Percentiles rank a stretch among this genome's conserved stretches.
These are phyloP conservation scores for Falco berigora DNA, from an alignment of 2,797 vertebrate genomes.

Conservation along the genomic window DNA sequence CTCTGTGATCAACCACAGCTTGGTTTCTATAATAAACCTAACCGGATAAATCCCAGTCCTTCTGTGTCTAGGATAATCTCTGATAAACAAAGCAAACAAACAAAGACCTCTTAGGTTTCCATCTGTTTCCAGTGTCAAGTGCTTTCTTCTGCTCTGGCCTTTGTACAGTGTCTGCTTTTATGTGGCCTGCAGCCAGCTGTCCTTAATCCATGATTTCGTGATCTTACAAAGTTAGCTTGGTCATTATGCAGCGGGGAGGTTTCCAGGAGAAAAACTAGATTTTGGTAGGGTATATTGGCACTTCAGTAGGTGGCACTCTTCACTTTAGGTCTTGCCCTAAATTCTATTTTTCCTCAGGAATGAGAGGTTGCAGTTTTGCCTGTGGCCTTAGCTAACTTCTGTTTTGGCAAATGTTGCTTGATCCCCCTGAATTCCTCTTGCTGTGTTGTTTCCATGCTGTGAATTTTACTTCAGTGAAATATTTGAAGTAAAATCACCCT, in stretches of 20 bases:
- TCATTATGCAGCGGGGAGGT: background rate
- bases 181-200: background rate
- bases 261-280: background rate
- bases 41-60: background rate
- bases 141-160: background rate
- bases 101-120: conserved; percentile 45
- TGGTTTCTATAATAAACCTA: background rate
- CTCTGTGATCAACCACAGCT: background rate
- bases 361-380: background rate
- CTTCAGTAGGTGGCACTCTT: conserved; percentile 28
- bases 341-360: background rate
- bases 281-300: background rate
- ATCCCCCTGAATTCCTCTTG: background rate
- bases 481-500: background rate
- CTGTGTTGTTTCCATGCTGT: background rate
- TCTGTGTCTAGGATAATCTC: conserved; percentile 1
- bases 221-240: background rate
- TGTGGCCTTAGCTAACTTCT: background rate
- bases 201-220: background rate
- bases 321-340: background rate
- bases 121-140: background rate
- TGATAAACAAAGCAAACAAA: conserved; percentile 54
- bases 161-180: background rate
- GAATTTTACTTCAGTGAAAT: background rate
- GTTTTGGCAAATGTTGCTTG: background rate